Base-by-base conservation (phyloP, 2,888 invertebrate genomes). In the Drosophila leonis region DNA sequence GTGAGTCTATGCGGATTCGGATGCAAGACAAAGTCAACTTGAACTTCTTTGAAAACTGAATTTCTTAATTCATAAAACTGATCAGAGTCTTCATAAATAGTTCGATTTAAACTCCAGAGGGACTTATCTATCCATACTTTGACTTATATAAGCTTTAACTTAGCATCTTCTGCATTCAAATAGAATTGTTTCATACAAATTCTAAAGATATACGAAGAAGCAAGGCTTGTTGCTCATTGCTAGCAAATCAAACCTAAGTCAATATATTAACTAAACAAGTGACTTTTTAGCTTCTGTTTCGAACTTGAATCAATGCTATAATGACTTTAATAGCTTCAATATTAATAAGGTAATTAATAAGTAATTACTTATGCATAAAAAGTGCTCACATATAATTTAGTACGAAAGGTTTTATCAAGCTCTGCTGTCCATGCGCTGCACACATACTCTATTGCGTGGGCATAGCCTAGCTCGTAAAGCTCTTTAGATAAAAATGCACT, bases 401-500 rank as follows among this genome's bases (percentile, higher is more conserved):
- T 8, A 41, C 20, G 4, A 31, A 52, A 31, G n/a, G 15, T 27
- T 12, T 29, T 41, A 41, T 33, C 18, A 27, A 39, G n/a, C 52
- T 24, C 24, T 20, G n/a, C 3, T 29, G 12, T 35, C 12, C 31
- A 31, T 4, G 39, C n/a, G 18, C 42, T 56, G 49, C 20, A 9
- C 33, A 46, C 24, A 35, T 15, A 54, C 39, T 31, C 56, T 33
- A 49, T 13, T n/a, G 54, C 56, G 20, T 65, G 59, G 42, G 49
- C 48, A 13, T 8, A 9, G 24, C 37, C 27, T n/a, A 33, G 48
- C 48, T 18, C 61, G 20, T 33, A 24, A 7, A 55, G 49, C 27
- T 44, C 41, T 37, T 12, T 10, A 62, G 37, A 48, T 41, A 55
- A 42, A 62, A 65, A 18, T 59, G 49, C 59, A 76, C 42, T 5